These are phyloP conservation scores for Danio kyathit DNA, from an alignment of 2,797 vertebrate genomes.

Conservation along the genomic window DNA sequence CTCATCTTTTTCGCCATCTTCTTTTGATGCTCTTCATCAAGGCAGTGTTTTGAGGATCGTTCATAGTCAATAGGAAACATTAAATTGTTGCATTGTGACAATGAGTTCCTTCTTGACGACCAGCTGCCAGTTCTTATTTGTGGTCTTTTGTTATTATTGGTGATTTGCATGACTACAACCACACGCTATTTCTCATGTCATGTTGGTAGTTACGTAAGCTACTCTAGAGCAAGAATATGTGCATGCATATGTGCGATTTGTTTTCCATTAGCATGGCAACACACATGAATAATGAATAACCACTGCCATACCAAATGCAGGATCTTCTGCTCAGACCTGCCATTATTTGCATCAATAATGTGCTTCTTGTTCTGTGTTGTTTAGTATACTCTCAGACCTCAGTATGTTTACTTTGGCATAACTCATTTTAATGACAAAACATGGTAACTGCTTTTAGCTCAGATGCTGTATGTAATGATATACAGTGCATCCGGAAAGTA, in stretches of 20 bases:
- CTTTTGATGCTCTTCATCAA: no score
- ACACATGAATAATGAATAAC: constrained; percentile 16
- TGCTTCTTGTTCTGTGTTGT: background rate
- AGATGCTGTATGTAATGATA: background rate
- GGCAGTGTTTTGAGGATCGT: background rate
- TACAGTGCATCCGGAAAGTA: no score
- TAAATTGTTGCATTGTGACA: background rate
- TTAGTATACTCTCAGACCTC: background rate
- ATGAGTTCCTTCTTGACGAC: background rate
- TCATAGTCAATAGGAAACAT: background rate
- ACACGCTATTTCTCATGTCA: background rate
- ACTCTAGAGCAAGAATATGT: constrained; percentile 1
- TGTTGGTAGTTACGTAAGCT: constrained; percentile 2
- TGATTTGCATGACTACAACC: background rate
- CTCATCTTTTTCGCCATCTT: no score
- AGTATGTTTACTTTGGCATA: background rate
- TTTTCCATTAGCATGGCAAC: constrained; percentile 12
- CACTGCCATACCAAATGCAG: background rate
- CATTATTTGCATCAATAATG: constrained; percentile 5
- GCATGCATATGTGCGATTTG: constrained; percentile 1
- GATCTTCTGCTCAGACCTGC: constrained; percentile 1
- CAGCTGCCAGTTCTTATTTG: background rate
- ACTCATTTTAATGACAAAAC: background rate
- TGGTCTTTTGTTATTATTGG: background rate
- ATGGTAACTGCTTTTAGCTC: background rate